phyloP scores from a whole-genome alignment of 1,140 invertebrate genomes.

The Battus philenor region DNA sequence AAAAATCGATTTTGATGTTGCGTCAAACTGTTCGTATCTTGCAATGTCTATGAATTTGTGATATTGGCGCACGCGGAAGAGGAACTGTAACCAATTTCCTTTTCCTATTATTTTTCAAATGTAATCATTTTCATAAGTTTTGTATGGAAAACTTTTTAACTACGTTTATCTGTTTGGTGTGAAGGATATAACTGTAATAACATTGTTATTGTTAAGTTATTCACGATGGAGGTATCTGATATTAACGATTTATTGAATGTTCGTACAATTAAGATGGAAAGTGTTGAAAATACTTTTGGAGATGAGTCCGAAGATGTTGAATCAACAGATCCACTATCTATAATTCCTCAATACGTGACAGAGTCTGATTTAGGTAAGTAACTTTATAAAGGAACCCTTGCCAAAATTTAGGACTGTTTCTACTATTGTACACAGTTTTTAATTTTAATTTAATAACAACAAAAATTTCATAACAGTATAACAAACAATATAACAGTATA shows the following conservation, averaged over 20 bases:
- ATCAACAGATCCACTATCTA: constrained; percentile 46
- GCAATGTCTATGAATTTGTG: constrained; percentile 21
- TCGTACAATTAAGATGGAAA: constrained; percentile 64
- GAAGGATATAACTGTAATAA: not conserved
- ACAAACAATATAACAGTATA: no score
- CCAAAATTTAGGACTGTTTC: constrained; percentile 7
- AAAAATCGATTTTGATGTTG: no score
- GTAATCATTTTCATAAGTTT: constrained; percentile 23
- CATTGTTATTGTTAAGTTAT: constrained; percentile 1
- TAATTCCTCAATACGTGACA: constrained; percentile 65
- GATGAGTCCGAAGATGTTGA: constrained; percentile 37
- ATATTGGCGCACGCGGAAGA: constrained; percentile 64
- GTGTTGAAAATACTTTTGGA: constrained; percentile 39
- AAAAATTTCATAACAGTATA: no score
- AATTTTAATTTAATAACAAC: no score
- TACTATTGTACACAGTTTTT: no score
- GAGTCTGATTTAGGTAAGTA: constrained; percentile 63
- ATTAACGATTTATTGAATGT: constrained; percentile 59
- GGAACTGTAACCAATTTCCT: constrained; percentile 55
- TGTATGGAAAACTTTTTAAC: constrained; percentile 12
- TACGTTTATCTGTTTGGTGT: constrained; percentile 2
- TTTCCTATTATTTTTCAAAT: constrained; percentile 64
- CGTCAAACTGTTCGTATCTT: no score
- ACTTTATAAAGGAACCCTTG: no score
- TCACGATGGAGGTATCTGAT: constrained; percentile 57